These are phyloP conservation scores for Ceratosolen solmsi DNA, from an alignment of 1,140 invertebrate genomes.

Conservation along the genomic window DNA sequence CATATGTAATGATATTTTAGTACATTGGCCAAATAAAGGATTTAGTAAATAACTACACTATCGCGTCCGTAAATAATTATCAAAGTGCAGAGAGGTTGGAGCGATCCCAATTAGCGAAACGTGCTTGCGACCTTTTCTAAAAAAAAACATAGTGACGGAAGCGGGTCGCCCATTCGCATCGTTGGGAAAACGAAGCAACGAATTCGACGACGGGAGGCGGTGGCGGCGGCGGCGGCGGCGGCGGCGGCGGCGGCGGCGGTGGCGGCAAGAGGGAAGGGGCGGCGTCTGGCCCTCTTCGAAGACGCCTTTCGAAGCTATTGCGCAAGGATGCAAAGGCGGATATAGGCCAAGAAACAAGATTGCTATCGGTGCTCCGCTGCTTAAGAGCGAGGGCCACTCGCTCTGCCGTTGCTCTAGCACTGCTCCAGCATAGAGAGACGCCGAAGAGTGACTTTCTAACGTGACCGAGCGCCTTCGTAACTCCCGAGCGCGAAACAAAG, in stretches of 20 bases:
- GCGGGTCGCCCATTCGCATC: no score
- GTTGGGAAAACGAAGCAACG: no score
- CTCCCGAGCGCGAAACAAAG: constrained; percentile 57
- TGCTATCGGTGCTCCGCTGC: constrained; percentile 61
- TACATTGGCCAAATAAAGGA: no score
- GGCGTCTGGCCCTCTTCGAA: constrained; percentile 59
- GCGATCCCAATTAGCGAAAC: no score
- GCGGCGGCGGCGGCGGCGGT: neutral
- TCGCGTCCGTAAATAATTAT: no score
- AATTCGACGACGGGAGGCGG: no score
- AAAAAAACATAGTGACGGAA: no score
- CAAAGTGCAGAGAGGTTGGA: no score
- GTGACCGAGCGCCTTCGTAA: constrained; percentile 65
- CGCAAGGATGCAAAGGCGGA: constrained; percentile 68
- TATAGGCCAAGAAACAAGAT: constrained; percentile 71
- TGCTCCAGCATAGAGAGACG: constrained; percentile 29
- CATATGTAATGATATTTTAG: no score
- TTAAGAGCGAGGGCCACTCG: constrained; percentile 16
- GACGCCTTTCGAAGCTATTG: constrained; percentile 65
- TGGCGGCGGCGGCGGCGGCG: no score
- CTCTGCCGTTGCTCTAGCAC: constrained; percentile 34
- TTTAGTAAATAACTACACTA: no score
- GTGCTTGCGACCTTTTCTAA: no score
- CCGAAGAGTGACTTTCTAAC: constrained; percentile 64
- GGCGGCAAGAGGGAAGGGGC: neutral